These are phyloP conservation scores for Sturnira hondurensis DNA, from an alignment of 2,113 vertebrate species.

Conservation along the genomic window DNA sequence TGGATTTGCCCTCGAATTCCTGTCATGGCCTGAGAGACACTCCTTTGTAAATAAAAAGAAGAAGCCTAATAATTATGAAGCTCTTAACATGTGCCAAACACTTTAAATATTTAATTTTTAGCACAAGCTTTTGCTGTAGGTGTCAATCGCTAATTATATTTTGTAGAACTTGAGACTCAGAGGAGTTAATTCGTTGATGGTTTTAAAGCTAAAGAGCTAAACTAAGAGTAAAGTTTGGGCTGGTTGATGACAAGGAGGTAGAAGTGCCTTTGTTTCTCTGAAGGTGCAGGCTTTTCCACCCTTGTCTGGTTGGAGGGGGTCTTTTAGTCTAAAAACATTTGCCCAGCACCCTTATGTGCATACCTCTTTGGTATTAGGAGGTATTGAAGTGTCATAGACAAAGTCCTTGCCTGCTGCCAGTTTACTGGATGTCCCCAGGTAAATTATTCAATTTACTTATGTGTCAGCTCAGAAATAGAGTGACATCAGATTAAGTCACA, in stretches of 20 bases:
- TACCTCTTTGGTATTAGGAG: neutral
- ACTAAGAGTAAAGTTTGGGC: neutral
- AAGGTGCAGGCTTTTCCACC: neutral
- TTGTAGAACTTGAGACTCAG: neutral
- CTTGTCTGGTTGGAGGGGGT: neutral
- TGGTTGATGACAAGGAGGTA: neutral
- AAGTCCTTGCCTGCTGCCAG: neutral
- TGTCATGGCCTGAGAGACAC: neutral
- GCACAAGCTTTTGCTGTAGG: neutral
- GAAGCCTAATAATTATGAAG: neutral
- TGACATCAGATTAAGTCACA: neutral
- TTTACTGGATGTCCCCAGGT: constrained; percentile 18
- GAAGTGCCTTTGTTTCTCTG: neutral
- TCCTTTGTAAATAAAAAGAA: neutral
- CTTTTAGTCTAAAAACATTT: neutral
- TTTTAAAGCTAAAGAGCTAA: neutral
- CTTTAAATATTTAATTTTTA: constrained; percentile 11
- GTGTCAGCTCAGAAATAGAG: constrained; percentile 27
- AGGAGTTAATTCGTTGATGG: neutral
- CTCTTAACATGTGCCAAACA: neutral
- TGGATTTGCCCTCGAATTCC: neutral
- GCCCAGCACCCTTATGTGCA: neutral
- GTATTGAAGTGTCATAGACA: neutral
- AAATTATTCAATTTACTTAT: constrained; percentile 26
- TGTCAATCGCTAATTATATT: neutral